A percentile compares a stretch with the other conserved stretches of the same genome.
Evolutionary conservation across 2,888 invertebrate species (phyloP).

Genomic region (Opisthograptis luteolata): DNA sequence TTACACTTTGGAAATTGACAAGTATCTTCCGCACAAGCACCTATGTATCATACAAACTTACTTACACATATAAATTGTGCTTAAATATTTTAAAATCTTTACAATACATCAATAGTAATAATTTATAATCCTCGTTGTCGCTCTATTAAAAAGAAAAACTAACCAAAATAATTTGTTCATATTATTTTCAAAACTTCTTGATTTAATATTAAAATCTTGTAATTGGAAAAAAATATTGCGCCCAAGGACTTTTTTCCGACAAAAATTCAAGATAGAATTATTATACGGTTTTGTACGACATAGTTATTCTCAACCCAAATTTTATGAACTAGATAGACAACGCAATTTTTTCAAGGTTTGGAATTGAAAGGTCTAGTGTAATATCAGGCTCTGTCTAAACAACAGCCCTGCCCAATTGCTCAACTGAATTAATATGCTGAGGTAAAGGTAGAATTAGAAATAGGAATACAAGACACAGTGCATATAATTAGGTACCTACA

Average conservation of each 20-base stretch:
- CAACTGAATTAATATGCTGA: not conserved
- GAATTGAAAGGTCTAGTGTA: too few species aligned
- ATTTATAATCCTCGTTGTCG: slow-evolving; percentile 17
- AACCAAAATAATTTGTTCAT: too few species aligned
- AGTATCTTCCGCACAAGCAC: slow-evolving; percentile 79
- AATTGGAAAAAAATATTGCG: too few species aligned
- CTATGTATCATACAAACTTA: slow-evolving; percentile 80
- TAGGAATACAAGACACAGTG: not conserved
- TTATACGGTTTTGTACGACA: too few species aligned
- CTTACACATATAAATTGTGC: slow-evolving; percentile 54
- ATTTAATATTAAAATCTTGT: too few species aligned
- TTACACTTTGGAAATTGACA: slow-evolving; percentile 75
- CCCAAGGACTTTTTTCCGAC: too few species aligned
- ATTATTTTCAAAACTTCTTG: too few species aligned
- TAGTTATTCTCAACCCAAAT: too few species aligned
- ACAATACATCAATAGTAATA: slow-evolving; percentile 25
- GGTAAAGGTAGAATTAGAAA: slow-evolving; percentile 1
- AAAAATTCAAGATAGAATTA: too few species aligned
- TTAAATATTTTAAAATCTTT: slow-evolving; percentile 44
- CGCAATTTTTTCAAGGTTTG: too few species aligned
- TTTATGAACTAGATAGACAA: too few species aligned
- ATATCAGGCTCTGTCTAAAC: not conserved
- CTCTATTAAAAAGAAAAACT: not conserved
- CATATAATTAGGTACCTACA: not conserved
- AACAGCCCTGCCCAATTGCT: not conserved